These are phyloP conservation scores for Dryadula phaetusa DNA, from an alignment of 2,888 invertebrate genomes.

Conservation along the genomic window DNA sequence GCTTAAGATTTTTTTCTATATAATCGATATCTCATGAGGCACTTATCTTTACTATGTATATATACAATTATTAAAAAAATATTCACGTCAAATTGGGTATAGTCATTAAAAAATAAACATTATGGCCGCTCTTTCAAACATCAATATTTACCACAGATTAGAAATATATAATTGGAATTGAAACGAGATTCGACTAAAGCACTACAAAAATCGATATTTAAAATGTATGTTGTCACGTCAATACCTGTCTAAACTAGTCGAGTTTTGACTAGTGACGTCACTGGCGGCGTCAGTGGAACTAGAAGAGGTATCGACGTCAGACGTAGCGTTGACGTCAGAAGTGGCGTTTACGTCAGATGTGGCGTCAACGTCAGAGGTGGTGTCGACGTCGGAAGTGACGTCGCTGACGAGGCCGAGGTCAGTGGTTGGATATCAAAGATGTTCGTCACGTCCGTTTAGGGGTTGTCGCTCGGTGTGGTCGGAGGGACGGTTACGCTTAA, in stretches of 20 bases:
- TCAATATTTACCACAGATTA: conserved; percentile 22
- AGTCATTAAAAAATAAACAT: conserved; percentile 10
- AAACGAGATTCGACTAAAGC: conserved; percentile 9
- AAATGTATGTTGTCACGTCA: conserved; percentile 51
- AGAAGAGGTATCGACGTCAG: conserved; percentile 53
- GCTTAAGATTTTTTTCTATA: conserved; percentile 55
- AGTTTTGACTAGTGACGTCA: conserved; percentile 78
- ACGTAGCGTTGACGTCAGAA: conserved; percentile 54
- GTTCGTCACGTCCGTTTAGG: conserved; percentile 91
- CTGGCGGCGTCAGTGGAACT: conserved; percentile 75
- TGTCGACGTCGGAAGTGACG: conserved; percentile 57
- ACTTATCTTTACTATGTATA: conserved; percentile 38
- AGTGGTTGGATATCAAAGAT: conserved; percentile 85
- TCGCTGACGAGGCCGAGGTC: conserved; percentile 64
- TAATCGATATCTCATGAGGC: conserved; percentile 52
- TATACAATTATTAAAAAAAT: conserved; percentile 30
- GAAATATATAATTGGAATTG: conserved; percentile 3
- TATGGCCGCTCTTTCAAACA: conserved; percentile 13
- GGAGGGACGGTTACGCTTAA: conserved; percentile 94
- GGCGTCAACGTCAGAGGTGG: conserved; percentile 53
- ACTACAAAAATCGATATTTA: conserved; percentile 4
- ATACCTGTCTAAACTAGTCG: conserved; percentile 74
- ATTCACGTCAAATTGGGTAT: conserved; percentile 13
- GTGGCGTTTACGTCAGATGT: conserved; percentile 53
- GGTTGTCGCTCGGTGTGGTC: conserved; percentile 93